phyloP scores from a whole-genome alignment of 2,797 vertebrate genomes.

The Mus minutoides region DNA sequence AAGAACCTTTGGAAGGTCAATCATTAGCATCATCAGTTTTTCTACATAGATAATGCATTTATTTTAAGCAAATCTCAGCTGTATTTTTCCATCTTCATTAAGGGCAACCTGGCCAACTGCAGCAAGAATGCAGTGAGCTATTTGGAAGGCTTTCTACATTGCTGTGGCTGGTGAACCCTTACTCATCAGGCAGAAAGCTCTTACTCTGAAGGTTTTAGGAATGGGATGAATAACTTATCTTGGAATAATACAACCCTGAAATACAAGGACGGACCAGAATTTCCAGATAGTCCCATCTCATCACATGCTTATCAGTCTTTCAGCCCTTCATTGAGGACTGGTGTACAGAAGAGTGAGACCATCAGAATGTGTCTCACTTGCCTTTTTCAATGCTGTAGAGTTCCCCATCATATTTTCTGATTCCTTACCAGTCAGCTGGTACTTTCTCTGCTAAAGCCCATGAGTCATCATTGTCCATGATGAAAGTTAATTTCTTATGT shows the following conservation, averaged over 20 bases:
- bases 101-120: conserved; percentile 52
- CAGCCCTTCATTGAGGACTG: conserved; percentile 10
- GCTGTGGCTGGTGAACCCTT: conserved; percentile 70
- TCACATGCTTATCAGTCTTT: conserved; percentile 61
- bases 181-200: conserved; percentile 65
- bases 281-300: conserved; percentile 55
- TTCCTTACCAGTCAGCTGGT: not conserved
- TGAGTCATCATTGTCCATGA: not conserved
- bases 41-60: conserved; percentile 29
- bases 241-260: conserved; percentile 72
- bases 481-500: not conserved
- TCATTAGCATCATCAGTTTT: conserved; percentile 18
- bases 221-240: conserved; percentile 68
- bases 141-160: conserved; percentile 66
- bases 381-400: not conserved
- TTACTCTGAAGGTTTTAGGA: conserved; percentile 73
- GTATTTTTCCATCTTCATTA: conserved; percentile 75
- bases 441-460: not conserved
- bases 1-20: not conserved
- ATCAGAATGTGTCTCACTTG: not conserved
- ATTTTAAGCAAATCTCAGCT: conserved; percentile 47
- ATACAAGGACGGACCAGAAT: conserved; percentile 64
- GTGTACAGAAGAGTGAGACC: conserved; percentile 8
- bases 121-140: conserved; percentile 50
- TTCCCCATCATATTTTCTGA: not conserved